Evolutionary conservation across 2,888 invertebrate species (phyloP).

Genomic region (Mayetiola destructor): DNA sequence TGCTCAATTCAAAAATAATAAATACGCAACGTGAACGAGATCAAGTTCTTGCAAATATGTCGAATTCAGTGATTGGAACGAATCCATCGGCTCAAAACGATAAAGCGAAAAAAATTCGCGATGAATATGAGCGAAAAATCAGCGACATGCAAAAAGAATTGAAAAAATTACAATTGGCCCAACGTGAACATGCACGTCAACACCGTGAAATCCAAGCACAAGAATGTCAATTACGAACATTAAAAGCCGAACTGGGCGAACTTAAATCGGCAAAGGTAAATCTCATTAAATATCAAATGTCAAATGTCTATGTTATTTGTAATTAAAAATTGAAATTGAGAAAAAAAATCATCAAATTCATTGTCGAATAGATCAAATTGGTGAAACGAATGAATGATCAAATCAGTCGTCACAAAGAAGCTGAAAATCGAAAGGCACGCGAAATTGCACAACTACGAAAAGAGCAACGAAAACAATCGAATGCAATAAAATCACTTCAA

Average conservation of each 20-base stretch:
- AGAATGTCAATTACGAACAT: constrained; percentile 55
- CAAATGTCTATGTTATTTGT: not conserved
- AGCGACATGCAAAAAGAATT: constrained; percentile 72
- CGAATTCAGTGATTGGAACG: not conserved
- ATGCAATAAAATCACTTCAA: constrained; percentile 72
- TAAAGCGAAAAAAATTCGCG: constrained; percentile 63
- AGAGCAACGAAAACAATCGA: constrained; percentile 76
- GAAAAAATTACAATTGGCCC: constrained; percentile 68
- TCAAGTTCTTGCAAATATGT: constrained; percentile 53
- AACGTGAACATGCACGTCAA: constrained; percentile 76
- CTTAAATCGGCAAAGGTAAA: constrained; percentile 75
- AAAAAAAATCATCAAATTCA: constrained; percentile 16
- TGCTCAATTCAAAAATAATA: constrained; percentile 68
- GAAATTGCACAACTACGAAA: constrained; percentile 87
- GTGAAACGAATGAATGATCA: constrained; percentile 91
- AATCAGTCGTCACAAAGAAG: constrained; percentile 67
- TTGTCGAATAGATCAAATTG: constrained; percentile 47
- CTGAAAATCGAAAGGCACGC: constrained; percentile 59
- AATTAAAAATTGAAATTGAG: constrained; percentile 14
- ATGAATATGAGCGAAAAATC: constrained; percentile 80
- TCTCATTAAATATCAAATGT: constrained; percentile 6
- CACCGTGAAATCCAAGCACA: constrained; percentile 60
- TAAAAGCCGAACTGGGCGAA: constrained; percentile 60
- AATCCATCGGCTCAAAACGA: constrained; percentile 30
- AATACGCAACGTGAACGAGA: constrained; percentile 85